phyloP scores from a whole-genome alignment of 2,888 invertebrate genomes.

The Spodoptera exigua region DNA sequence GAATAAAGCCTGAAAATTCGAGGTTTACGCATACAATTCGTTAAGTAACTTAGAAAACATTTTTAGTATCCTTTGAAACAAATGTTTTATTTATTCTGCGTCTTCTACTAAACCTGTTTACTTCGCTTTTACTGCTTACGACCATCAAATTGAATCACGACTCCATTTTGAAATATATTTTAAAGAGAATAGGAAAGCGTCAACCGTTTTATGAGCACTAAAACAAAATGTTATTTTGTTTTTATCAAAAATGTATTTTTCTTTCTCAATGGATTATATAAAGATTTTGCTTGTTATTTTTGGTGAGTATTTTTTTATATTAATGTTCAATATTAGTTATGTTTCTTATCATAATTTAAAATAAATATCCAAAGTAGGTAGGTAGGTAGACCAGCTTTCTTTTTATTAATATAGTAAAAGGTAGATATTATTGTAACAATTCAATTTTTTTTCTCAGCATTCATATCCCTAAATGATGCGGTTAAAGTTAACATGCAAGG shows the following conservation, averaged over 20 bases:
- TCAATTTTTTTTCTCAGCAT: constrained; percentile 58
- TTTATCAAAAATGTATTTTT: constrained; percentile 28
- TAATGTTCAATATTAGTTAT: not conserved
- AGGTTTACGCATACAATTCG: constrained; percentile 7
- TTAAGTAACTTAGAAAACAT: not conserved
- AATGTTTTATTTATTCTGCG: constrained; percentile 37
- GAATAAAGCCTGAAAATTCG: not conserved
- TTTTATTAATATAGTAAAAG: not conserved
- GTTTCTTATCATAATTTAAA: too few species aligned
- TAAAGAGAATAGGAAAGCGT: constrained; percentile 20
- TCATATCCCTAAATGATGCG: constrained; percentile 50
- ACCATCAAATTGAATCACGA: constrained; percentile 43
- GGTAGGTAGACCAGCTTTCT: not conserved
- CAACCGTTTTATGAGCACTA: constrained; percentile 31
- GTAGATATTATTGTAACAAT: not conserved
- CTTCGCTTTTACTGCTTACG: constrained; percentile 39
- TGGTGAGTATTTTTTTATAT: constrained; percentile 49
- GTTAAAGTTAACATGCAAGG: constrained; percentile 79
- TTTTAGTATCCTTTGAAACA: constrained; percentile 4
- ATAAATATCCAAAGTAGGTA: too few species aligned
- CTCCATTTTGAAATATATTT: constrained; percentile 39
- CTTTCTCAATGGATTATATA: constrained; percentile 42
- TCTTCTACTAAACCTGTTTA: constrained; percentile 23
- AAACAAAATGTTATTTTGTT: constrained; percentile 34
- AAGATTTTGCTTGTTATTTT: constrained; percentile 45